Evolutionary conservation across 2,797 vertebrate genomes (phyloP), one percentile per base, ranked within the genome.

Genomic region (Botia kubotai): DNA sequence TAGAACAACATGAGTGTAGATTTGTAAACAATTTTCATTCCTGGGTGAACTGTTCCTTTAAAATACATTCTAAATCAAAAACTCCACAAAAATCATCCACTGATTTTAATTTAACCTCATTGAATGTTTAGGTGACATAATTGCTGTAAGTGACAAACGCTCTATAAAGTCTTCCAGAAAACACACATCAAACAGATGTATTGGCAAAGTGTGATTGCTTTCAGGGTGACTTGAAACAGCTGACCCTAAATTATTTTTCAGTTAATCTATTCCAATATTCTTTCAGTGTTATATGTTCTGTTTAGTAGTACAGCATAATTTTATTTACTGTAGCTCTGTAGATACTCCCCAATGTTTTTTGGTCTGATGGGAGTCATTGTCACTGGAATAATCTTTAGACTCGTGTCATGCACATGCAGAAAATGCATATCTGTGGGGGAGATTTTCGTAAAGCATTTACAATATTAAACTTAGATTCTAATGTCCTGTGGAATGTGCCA

Each of bases 401-500:
- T 33, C 23, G 33, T 33, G 4, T 33, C 33, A 33, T 5, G 33
- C 33, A 33, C 33, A 33, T 33, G 33, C 33, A 33, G 33, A 5
- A 33, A 33, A 33, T 33, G 33, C 33, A 33, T 26, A 26, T 5
- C 33, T 33, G 33, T 33, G 33, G 33, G 33, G 33, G 33, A 33
- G 33, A 33, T 33, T 63, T 63, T 6, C 21, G n/a, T 17, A 63
- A 43, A 29, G 23, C 10, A 2, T 50, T 39, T 19, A 48, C 11
- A 14, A 72, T 21, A 23, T 21, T 13, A 17, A 21, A 36, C 21
- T 75, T 19, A 11, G 43, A 46, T 46, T 46, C 10, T 63, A 23
- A 63, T 17, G 10, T 67, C 5, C 19, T 57, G 50, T 43, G 50
- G 36, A 77, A 69, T 48, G 36, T 68, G 65, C 55, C 66, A 52